Evolutionary conservation across 2,113 vertebrate species (phyloP).

Genomic region (Smithornis capensis): DNA sequence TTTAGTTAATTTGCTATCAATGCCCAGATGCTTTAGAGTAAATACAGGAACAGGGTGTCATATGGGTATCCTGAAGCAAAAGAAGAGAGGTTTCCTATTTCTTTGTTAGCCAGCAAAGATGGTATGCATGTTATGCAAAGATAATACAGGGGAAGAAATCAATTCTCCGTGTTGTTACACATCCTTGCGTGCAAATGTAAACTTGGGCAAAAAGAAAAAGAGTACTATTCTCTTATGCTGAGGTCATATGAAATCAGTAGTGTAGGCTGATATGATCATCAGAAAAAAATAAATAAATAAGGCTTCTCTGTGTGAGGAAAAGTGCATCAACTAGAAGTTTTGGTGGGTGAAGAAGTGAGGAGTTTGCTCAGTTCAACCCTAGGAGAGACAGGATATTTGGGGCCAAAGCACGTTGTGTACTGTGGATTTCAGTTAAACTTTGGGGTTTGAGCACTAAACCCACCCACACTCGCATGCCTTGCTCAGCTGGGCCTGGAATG

Average conservation of each 20-base stretch:
- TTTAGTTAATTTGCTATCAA: slow-evolving; percentile 32
- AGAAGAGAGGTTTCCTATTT: slow-evolving; percentile 55
- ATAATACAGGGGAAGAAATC: slow-evolving; percentile 52
- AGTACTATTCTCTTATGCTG: slow-evolving; percentile 32
- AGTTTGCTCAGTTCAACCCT: background rate
- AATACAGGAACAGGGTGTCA: slow-evolving; percentile 49
- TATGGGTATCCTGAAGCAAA: slow-evolving; percentile 31
- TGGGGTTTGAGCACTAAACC: background rate
- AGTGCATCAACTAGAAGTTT: background rate
- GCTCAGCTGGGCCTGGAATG: background rate
- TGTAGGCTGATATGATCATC: background rate
- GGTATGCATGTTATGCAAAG: slow-evolving; percentile 41
- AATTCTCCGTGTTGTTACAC: slow-evolving; percentile 67
- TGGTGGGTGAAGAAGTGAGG: background rate
- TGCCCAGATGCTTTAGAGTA: slow-evolving; percentile 53
- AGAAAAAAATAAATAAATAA: background rate
- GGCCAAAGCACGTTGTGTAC: rapidly evolving
- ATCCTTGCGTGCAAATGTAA: slow-evolving; percentile 66
- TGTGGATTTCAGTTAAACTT: background rate
- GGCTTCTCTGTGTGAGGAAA: background rate
- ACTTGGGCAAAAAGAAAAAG: slow-evolving; percentile 7
- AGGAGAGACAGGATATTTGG: background rate
- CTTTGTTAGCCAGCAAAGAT: slow-evolving; percentile 55
- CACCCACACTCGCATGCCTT: rapidly evolving
- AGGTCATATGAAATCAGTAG: slow-evolving; percentile 44